Evolutionary conservation across 1,140 invertebrate species (phyloP), one percentile per base, ranked within the genome.

Genomic region (Limonius californicus): DNA sequence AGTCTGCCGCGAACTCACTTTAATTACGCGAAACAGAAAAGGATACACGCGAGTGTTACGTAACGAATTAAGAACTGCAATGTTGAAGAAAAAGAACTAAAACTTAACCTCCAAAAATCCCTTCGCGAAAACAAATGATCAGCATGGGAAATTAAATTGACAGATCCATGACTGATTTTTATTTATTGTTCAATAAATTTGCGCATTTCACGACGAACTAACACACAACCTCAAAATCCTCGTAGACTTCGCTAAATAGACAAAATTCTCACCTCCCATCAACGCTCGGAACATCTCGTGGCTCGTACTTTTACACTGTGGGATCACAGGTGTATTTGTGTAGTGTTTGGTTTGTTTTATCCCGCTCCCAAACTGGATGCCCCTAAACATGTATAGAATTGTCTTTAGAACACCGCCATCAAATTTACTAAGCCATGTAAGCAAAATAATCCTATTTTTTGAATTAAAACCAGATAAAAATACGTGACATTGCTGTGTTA

Each of bases 351-450:
- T 54, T 61, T 54, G 11, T 43, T 62, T 58, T 50, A 47, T 62
- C 23, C 30, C 57, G 42, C 57, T 60, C 63, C 66, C 66, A 56
- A 56, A 21, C 50, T 64, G 58, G 54, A 55, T 59, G 39, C 20
- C 45, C 19, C n/a, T n/a, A 61, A 63, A 21, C 42, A 66, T 66
- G 65, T 66, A 59, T 54, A 63, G 61, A 63, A 61, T 61, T 55
- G 35, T 66, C 30, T 32, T 63, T 54, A 43, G 43, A 14, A 66
- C 54, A 19, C 43, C 58, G 42, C 27, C 50, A 47, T 56, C 63
- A 23, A 62, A 20, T 59, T 56, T 57, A 43, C 35, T 62, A 54
- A 60, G 56, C 64, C 16, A 45, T 35, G 60, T 67, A 62, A 65
- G 56, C 8, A 39, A 56, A 55, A 35, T 68, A 59, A 63, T 61